These are phyloP conservation scores for Conomelus anceps DNA, from an alignment of 2,888 invertebrate species.

Conservation along the genomic window DNA sequence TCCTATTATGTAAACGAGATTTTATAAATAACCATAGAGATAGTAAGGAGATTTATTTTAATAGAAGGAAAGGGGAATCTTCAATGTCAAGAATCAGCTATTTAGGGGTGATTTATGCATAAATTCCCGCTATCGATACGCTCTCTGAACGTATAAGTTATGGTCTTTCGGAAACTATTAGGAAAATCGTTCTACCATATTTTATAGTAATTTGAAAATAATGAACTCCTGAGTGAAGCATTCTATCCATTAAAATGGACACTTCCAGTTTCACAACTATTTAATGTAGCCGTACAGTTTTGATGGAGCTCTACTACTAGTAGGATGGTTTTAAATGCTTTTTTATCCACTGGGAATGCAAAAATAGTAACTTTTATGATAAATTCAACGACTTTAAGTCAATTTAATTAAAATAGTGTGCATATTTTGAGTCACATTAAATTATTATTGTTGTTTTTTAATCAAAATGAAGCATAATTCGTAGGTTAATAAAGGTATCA, in stretches of 20 bases:
- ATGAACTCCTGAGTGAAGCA: neutral
- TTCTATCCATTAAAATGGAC: neutral
- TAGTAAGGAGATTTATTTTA: too few species aligned
- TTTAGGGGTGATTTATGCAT: neutral
- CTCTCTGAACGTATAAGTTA: neutral
- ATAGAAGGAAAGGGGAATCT: neutral
- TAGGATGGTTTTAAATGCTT: too few species aligned
- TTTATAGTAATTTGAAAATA: neutral
- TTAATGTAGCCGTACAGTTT: neutral
- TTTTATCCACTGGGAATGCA: neutral
- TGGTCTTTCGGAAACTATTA: neutral
- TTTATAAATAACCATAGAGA: too few species aligned
- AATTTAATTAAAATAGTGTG: too few species aligned
- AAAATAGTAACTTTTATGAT: too few species aligned
- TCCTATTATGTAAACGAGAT: too few species aligned
- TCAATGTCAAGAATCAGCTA: neutral
- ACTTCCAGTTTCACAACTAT: neutral
- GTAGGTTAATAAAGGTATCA: too few species aligned
- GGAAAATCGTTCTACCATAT: neutral
- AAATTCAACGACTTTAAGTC: too few species aligned
- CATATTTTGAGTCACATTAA: too few species aligned
- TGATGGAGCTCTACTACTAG: neutral
- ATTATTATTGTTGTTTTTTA: too few species aligned
- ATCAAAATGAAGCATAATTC: too few species aligned
- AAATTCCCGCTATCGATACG: neutral